These are phyloP conservation scores for Synergus japonicus DNA, from an alignment of 2,888 invertebrate genomes.

Conservation along the genomic window DNA sequence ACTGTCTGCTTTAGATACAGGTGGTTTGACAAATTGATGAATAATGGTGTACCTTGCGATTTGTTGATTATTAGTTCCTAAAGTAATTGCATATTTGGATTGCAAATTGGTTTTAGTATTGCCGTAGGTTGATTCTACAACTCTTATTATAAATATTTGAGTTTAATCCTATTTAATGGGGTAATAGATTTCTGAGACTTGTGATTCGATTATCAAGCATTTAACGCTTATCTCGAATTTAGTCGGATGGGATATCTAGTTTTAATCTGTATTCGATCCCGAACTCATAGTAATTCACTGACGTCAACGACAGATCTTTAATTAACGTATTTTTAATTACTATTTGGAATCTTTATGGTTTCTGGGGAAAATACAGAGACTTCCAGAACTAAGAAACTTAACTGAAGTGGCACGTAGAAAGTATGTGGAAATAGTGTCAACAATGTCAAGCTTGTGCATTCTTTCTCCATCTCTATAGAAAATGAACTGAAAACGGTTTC, in stretches of 20 bases:
- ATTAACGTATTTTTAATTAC: not conserved
- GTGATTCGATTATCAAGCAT: no score
- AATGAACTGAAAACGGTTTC: no score
- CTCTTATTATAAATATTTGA: not conserved
- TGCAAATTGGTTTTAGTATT: not conserved
- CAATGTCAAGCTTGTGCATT: not conserved
- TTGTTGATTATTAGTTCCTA: not conserved
- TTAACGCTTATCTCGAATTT: no score
- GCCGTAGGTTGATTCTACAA: not conserved
- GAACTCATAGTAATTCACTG: no score
- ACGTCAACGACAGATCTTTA: not conserved
- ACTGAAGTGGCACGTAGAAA: constrained; percentile 28
- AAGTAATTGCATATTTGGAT: not conserved
- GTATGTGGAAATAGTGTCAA: constrained; percentile 16
- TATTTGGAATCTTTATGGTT: not conserved
- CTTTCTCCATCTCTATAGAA: not conserved
- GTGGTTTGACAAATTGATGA: not conserved
- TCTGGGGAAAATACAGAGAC: not conserved
- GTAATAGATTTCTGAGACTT: no score
- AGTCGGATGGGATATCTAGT: no score
- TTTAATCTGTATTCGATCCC: no score
- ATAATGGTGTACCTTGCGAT: not conserved
- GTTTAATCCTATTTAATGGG: not conserved
- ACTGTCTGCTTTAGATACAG: not conserved
- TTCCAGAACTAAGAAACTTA: constrained; percentile 11